Evolutionary conservation across 2,113 vertebrate genomes (phyloP), one percentile per base, ranked within the genome.

Genomic region (Argyrosomus japonicus): DNA sequence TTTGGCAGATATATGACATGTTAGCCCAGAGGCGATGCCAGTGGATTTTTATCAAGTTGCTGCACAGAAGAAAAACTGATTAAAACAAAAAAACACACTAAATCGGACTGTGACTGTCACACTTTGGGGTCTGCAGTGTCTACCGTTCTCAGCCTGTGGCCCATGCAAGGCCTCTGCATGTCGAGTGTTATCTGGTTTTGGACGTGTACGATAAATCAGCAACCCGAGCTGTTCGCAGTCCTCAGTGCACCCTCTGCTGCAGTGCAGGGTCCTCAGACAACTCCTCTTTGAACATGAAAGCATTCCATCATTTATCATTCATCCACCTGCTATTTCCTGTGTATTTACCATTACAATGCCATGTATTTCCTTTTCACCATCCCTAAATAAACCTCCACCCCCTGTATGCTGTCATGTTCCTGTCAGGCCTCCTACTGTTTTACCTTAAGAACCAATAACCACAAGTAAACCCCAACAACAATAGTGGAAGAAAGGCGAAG

Each of bases 301-400:
- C 29, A 72, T 61, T 60, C 58, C 13, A 74, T 85, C 86, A 87
- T 82, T 10, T 68, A 85, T 86, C 75, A 84, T 87, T 87, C 68
- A 88, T 83, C 29, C 57, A 71, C 51, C 27, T 65, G 75, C 54
- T 62, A 36, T 77, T 82, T 60, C 36, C 36, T 36, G 36, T 40
- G 36, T 40, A 40, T 40, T 40, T 40, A 40, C 36, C 36, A 40
- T 40, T 40, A 40, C 36, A 8, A 40, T 40, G 36, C 36, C 45
- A 51, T 81, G 64, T 10, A 57, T 70, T 77, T 77, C 27, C 61
- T 61, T 71, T 76, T 43, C 63, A 51, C 40, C 71, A 19, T 81
- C 63, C 48, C 29, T 48, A 85, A 65, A 83, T 80, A 81, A 69
- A 68, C 67, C 75, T 23, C n/a, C 3, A 0, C 32, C 6, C 48